A percentile compares a stretch with the other conserved stretches of the same genome.
Conservation (phyloP, 2,113 vertebrate species). For the Columba janthina region DNA sequence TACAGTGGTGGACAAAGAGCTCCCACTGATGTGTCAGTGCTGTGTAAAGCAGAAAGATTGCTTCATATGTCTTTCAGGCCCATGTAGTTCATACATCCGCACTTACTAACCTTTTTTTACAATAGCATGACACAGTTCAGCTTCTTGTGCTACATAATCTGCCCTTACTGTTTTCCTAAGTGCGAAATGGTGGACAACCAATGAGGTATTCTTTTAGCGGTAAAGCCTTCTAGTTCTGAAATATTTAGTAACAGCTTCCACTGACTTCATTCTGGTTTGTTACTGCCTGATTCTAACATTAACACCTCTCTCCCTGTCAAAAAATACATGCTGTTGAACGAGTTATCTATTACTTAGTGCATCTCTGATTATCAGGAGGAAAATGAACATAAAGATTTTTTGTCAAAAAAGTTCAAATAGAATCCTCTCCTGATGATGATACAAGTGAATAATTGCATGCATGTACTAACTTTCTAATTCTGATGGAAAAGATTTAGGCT, state of each 20-base stretch:
- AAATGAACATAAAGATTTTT: neutral
- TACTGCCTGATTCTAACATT: neutral
- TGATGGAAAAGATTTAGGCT: neutral
- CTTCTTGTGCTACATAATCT: neutral
- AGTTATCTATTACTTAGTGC: neutral
- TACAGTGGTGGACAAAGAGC: neutral
- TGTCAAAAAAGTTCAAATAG: neutral
- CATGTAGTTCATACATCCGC: neutral
- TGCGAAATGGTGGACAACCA: neutral
- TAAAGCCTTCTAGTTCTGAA: neutral
- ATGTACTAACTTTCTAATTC: neutral
- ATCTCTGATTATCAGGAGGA: neutral
- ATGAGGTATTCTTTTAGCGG: neutral
- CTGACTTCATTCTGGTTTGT: neutral
- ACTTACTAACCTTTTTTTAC: neutral
- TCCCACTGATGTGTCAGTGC: neutral
- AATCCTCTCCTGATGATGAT: neutral
- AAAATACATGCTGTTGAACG: neutral
- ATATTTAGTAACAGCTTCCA: neutral
- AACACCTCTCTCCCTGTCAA: neutral
- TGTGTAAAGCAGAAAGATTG: neutral
- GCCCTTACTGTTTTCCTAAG: neutral
- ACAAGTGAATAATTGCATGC: fast-evolving
- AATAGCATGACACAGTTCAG: neutral
- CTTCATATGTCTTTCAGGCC: neutral